Percentiles rank a stretch among this genome's conserved stretches.
Conservation (phyloP, 2,888 invertebrate genomes). For the Drosophila leonis region DNA sequence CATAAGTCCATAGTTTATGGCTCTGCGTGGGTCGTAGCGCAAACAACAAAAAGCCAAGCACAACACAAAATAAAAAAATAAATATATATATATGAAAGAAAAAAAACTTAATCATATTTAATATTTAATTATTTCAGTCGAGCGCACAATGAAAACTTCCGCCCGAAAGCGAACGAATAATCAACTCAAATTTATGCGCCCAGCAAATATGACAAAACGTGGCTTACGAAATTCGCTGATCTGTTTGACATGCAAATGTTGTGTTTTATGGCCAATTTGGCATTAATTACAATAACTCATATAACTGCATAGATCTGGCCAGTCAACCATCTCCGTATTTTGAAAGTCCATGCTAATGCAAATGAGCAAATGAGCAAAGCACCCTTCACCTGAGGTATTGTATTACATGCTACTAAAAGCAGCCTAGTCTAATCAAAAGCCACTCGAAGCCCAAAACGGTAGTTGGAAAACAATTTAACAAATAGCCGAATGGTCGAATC, state of each 20-base stretch:
- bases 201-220: slow-evolving; percentile 45
- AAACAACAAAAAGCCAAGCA: slow-evolving; percentile 13
- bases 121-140: slow-evolving; percentile 78
- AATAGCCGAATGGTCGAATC: slow-evolving; percentile 37
- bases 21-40: slow-evolving; percentile 62
- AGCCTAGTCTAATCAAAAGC: slow-evolving; percentile 22
- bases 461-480: slow-evolving; percentile 58
- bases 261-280: slow-evolving; percentile 79
- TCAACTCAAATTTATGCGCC: slow-evolving; percentile 46
- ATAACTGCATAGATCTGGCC: slow-evolving; percentile 15
- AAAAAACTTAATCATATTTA: slow-evolving; percentile 70
- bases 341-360: slow-evolving; percentile 58
- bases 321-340: slow-evolving; percentile 24
- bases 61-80: slow-evolving; percentile 16
- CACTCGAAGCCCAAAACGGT: slow-evolving; percentile 45
- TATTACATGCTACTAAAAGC: slow-evolving; percentile 10
- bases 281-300: slow-evolving; percentile 77
- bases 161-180: slow-evolving; percentile 54
- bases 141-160: slow-evolving; percentile 72
- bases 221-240: slow-evolving; percentile 56
- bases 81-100: neutral
- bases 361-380: slow-evolving; percentile 34
- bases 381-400: slow-evolving; percentile 59
- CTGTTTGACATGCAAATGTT: slow-evolving; percentile 78
- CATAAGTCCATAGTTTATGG: slow-evolving; percentile 72